These are phyloP conservation scores for Hippocampus zosterae DNA, from an alignment of 2,113 vertebrate species.

Conservation along the genomic window DNA sequence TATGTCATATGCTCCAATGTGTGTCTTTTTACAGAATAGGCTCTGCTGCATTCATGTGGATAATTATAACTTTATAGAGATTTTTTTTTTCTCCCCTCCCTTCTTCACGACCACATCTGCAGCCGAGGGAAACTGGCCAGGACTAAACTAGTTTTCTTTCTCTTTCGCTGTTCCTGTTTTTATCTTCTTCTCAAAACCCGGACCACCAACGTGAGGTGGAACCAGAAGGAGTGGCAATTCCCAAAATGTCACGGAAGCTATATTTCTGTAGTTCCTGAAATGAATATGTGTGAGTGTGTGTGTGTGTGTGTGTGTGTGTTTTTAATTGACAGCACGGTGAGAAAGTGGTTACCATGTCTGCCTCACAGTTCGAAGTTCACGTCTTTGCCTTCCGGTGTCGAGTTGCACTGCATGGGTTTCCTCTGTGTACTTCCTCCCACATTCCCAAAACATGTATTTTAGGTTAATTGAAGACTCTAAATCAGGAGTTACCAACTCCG, in stretches of 20 bases:
- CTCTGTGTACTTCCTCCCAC: no score
- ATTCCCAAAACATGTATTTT: no score
- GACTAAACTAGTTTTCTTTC: slow-evolving; percentile 49
- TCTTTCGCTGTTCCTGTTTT: slow-evolving; percentile 23
- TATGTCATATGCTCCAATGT: not conserved
- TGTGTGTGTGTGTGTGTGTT: not conserved
- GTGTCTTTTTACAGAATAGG: slow-evolving; percentile 56
- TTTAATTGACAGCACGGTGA: slow-evolving; percentile 34
- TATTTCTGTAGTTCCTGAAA: not conserved
- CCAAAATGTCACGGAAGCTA: not conserved
- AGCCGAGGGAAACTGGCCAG: slow-evolving; percentile 63
- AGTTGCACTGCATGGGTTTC: no score
- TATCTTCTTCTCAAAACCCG: slow-evolving; percentile 43
- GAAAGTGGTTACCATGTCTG: not conserved
- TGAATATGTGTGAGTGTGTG: no score
- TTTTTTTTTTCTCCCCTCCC: slow-evolving; percentile 58
- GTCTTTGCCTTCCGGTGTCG: no score
- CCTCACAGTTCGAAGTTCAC: not conserved
- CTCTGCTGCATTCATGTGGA: slow-evolving; percentile 65
- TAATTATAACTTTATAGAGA: slow-evolving; percentile 72
- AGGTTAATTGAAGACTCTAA: no score
- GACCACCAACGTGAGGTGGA: slow-evolving; percentile 64
- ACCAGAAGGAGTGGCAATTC: slow-evolving; percentile 50
- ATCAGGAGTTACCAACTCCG: no score
- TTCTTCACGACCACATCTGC: slow-evolving; percentile 68